Percentiles rank a stretch among this genome's conserved stretches.
phyloP scores from a whole-genome alignment of 2,797 vertebrate species.

The Enteromius anoplus region DNA sequence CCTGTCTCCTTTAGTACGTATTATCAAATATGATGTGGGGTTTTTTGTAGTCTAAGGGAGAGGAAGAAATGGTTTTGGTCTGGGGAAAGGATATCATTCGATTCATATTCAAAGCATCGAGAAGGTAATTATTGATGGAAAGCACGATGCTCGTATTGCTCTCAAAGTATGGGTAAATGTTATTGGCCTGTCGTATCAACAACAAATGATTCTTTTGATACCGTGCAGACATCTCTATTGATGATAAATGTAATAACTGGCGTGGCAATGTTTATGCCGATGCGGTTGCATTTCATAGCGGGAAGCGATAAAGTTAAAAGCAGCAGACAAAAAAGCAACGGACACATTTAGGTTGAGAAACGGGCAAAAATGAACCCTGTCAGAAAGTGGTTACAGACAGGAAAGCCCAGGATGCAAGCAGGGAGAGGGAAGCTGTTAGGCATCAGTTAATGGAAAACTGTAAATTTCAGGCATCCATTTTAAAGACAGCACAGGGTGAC shows the following conservation, averaged over 20 bases:
- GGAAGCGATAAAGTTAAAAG: slow-evolving; percentile 67
- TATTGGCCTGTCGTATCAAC: slow-evolving; percentile 57
- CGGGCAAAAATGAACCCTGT: slow-evolving; percentile 64
- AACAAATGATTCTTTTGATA: slow-evolving; percentile 68
- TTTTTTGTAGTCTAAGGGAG: slow-evolving; percentile 32
- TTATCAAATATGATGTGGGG: slow-evolving; percentile 58
- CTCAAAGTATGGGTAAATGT: slow-evolving; percentile 59
- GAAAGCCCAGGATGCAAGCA: slow-evolving; percentile 60
- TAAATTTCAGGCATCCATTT: slow-evolving; percentile 78
- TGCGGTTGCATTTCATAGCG: slow-evolving; percentile 63
- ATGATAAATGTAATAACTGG: slow-evolving; percentile 64
- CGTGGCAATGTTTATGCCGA: slow-evolving; percentile 66
- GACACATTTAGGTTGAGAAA: slow-evolving; percentile 67
- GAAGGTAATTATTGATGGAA: slow-evolving; percentile 65
- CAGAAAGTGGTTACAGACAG: slow-evolving; percentile 60
- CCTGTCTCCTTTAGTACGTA: slow-evolving; percentile 38
- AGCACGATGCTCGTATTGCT: slow-evolving; percentile 60
- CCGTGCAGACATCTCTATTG: slow-evolving; percentile 57
- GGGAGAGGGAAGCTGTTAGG: slow-evolving; percentile 71
- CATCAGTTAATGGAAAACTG: slow-evolving; percentile 81
- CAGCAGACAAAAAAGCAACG: slow-evolving; percentile 56
- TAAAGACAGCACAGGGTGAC: slow-evolving; percentile 77
- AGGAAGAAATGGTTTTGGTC: slow-evolving; percentile 39
- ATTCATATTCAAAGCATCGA: slow-evolving; percentile 61
- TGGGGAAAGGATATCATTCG: slow-evolving; percentile 38